Evolutionary conservation across 2,888 invertebrate species (phyloP).

Genomic region (Dromius quadrimaculatus): DNA sequence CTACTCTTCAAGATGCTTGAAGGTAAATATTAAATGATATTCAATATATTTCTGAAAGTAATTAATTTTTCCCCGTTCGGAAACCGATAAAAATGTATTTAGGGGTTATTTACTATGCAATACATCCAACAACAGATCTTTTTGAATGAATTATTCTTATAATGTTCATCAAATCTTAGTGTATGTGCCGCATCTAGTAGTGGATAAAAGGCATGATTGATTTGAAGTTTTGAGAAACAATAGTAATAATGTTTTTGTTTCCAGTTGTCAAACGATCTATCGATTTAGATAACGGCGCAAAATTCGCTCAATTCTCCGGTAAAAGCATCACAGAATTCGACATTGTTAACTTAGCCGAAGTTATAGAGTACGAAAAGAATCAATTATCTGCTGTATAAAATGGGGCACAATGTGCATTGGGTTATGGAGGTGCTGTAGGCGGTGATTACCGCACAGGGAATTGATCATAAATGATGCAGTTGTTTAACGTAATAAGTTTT

Average conservation of each 20-base stretch:
- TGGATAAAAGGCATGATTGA: no score
- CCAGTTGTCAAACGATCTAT: constrained; percentile 65
- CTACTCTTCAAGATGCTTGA: no score
- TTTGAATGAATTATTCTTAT: no score
- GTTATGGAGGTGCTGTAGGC: neutral
- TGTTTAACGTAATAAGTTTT: constrained; percentile 26
- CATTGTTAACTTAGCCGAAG: constrained; percentile 77
- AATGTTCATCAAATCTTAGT: no score
- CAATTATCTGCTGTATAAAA: neutral
- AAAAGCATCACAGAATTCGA: constrained; percentile 79
- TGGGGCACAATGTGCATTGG: neutral
- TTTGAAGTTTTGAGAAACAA: no score
- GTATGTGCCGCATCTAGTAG: neutral
- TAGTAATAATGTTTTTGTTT: constrained; percentile 6
- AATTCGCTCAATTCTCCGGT: constrained; percentile 84
- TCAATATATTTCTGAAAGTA: no score
- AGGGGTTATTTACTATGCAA: no score
- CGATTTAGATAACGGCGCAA: constrained; percentile 67
- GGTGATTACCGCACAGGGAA: constrained; percentile 5
- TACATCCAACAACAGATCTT: no score
- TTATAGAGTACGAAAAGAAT: constrained; percentile 69
- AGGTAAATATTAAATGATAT: no score
- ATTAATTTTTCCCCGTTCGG: no score
- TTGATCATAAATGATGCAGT: constrained; percentile 26
- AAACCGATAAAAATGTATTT: no score